Evolutionary conservation across 2,888 invertebrate genomes (phyloP), one percentile per base, ranked within the genome.

Genomic region (Idaea aversata): DNA sequence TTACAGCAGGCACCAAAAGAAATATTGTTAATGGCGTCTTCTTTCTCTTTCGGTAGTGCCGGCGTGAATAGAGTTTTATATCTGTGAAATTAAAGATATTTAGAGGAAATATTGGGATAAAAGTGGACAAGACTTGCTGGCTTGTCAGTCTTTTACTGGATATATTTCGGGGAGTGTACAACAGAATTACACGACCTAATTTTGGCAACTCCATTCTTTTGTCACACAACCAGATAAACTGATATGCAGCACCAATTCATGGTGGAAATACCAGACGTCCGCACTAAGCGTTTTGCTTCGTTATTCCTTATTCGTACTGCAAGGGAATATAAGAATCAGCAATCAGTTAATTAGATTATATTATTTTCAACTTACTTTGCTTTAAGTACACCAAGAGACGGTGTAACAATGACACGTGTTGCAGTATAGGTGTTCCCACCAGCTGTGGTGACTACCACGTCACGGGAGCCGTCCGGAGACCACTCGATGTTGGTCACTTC

Each of bases 311-410:
- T n/a, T n/a, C n/a, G n/a, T n/a, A n/a, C n/a, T n/a, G n/a, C n/a
- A n/a, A n/a, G n/a, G n/a, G n/a, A n/a, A n/a, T n/a, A n/a, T n/a
- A n/a, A n/a, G n/a, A n/a, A n/a, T n/a, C n/a, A n/a, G n/a, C n/a
- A n/a, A n/a, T n/a, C n/a, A n/a, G n/a, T n/a, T n/a, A n/a, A n/a
- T 25, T 25, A 25, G 2, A 25, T 25, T 25, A 1, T 25, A 25
- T 10, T 36, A 36, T 7, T 36, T 1, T 4, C 4, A 47, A 47
- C 47, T 47, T 47, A 91, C 91, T 85, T 34, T 93, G 93, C 77
- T 96, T 96, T 16, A 97, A 84, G 47, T 0, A 95, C 95, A 0
- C 96, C 97, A 0, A 97, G 80, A 0, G 96, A 95, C 0, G 94
- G 89, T 0, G 97, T 96, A 0, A 96, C 87, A 35, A 97, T 94